phyloP scores from a whole-genome alignment of 2,797 vertebrate genomes.

The Brachyrhaphis roseni region DNA sequence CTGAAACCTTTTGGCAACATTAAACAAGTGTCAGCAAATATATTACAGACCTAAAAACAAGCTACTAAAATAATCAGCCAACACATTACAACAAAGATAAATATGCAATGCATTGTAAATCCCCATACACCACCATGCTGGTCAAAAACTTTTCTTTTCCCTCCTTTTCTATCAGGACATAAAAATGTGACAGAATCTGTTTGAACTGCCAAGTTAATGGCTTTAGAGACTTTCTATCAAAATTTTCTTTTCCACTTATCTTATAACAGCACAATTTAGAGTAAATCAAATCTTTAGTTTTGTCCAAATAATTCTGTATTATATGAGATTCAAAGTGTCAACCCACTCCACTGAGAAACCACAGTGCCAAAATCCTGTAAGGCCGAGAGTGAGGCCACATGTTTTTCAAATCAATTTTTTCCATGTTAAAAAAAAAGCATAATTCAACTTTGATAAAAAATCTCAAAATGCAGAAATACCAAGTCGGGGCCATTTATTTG shows the following conservation, averaged over 20 bases:
- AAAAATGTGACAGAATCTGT: too few relatives aligned
- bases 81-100: background rate
- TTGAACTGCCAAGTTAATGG: background rate
- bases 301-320: background rate
- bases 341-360: background rate
- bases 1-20: background rate
- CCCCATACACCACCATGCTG: background rate
- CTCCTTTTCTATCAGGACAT: background rate
- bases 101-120: background rate
- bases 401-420: background rate
- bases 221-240: background rate
- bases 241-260: background rate
- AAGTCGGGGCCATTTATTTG: background rate
- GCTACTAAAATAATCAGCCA: background rate
- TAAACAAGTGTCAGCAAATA: background rate
- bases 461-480: background rate
- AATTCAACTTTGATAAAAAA: background rate
- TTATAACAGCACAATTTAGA: background rate
- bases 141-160: background rate
- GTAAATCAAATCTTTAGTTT: background rate
- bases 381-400: background rate
- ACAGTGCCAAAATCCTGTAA: background rate
- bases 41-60: background rate
- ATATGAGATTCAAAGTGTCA: background rate
- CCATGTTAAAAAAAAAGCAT: background rate